These are phyloP conservation scores for Drosophila sp. DNA, from an alignment of 1,140 invertebrate species.

Conservation along the genomic window DNA sequence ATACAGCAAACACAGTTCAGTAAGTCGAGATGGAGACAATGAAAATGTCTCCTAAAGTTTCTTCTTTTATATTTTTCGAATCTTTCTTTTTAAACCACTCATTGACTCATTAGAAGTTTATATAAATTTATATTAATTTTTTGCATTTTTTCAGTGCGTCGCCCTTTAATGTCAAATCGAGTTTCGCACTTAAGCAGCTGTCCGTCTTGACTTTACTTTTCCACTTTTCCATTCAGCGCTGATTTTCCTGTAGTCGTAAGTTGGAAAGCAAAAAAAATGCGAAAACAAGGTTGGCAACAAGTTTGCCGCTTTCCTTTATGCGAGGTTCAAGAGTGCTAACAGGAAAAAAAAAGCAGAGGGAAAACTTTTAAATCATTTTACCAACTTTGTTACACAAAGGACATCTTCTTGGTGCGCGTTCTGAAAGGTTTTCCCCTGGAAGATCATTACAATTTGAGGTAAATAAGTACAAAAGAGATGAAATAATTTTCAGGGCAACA, in stretches of 20 bases:
- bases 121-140: slow-evolving; percentile 31
- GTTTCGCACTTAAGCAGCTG: slow-evolving; percentile 51
- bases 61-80: neutral
- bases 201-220: slow-evolving; percentile 18
- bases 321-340: slow-evolving; percentile 43
- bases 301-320: slow-evolving; percentile 50
- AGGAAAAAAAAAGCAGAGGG: slow-evolving; percentile 25
- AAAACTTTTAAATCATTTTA: slow-evolving; percentile 58
- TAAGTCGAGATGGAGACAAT: too few relatives aligned
- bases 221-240: neutral
- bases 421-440: neutral
- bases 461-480: neutral
- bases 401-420: neutral
- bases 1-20: too few relatives aligned
- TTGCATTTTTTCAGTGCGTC: slow-evolving; percentile 15
- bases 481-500: too few relatives aligned
- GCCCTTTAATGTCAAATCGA: slow-evolving; percentile 56
- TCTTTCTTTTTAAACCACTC: neutral
- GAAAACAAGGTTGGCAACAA: slow-evolving; percentile 46
- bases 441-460: slow-evolving; percentile 5
- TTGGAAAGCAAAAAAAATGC: slow-evolving; percentile 7
- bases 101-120: slow-evolving; percentile 47
- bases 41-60: neutral
- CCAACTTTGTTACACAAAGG: slow-evolving; percentile 49
- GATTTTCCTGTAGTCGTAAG: neutral